Evolutionary conservation across 2,797 vertebrate species (phyloP), one percentile per base, ranked within the genome.

Genomic region (Lagocephalus sceleratus): DNA sequence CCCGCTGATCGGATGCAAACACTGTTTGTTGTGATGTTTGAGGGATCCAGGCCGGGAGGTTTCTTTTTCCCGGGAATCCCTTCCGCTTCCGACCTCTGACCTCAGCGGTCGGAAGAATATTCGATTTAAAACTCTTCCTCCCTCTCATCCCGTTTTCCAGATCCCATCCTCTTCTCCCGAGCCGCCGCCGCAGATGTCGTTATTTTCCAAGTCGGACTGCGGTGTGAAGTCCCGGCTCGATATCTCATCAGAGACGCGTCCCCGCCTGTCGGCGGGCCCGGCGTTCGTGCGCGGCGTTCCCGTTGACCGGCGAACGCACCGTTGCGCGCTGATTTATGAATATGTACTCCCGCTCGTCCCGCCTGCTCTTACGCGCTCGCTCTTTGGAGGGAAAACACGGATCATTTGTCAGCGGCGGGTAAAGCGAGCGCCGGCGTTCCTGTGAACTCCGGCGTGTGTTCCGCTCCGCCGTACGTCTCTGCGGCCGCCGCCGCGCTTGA

Each of bases 1-100:
- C 84, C 75, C 58, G 78, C 85, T 90, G 88, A 90, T 89, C 89
- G 85, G 85, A 88, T 89, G 85, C 88, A 88, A 90, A 90, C 87
- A 90, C 90, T 90, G 68, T 45, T 42, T 54, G 68, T 35, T 35
- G 32, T n/a, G n/a, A n/a, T n/a, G n/a, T n/a, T n/a, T n/a, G n/a
- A n/a, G n/a, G n/a, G n/a, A n/a, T n/a, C n/a, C n/a, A n/a, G n/a
- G n/a, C n/a, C n/a, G n/a, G n/a, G n/a, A n/a, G n/a, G 39, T 46
- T 51, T 50, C 61, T 32, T 60, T 40, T 57, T 38, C 54, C 26
- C 44, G n/a, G n/a, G n/a, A n/a, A n/a, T n/a, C 7, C 26, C 26
- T 8, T 29, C 26, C 7, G 29, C 29, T 32, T 8, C 9, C 9
- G 25, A 29, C 26, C 26, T 29, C 11, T 29, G 26, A 29, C 26